Conservation (phyloP, 2,113 vertebrate species). For the Laticauda laticaudata region DNA sequence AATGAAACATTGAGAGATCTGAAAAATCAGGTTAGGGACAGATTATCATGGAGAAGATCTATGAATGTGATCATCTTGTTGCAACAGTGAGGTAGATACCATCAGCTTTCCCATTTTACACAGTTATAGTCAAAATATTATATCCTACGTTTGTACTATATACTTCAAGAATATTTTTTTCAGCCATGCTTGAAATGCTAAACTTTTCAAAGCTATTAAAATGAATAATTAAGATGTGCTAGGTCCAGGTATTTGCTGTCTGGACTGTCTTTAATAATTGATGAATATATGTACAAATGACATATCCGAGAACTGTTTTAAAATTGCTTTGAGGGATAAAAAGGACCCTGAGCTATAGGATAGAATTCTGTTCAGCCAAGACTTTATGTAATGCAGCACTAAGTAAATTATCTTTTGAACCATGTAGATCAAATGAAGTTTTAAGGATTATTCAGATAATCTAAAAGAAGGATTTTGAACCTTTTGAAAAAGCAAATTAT, state of each 20-base stretch:
- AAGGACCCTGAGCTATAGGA: not conserved
- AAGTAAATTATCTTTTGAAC: not conserved
- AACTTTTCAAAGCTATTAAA: not conserved
- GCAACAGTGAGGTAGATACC: not conserved
- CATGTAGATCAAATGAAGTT: not conserved
- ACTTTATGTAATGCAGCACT: not conserved
- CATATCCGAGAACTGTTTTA: not conserved
- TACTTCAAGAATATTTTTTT: not conserved
- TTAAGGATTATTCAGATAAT: not conserved
- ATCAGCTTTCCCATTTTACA: not conserved
- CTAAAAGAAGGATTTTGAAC: not conserved
- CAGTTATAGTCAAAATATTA: not conserved
- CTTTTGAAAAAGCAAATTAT: not conserved
- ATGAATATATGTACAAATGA: not conserved
- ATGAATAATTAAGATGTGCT: not conserved
- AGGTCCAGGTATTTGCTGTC: not conserved
- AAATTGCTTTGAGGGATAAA: not conserved
- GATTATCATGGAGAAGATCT: not conserved
- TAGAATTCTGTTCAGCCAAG: not conserved
- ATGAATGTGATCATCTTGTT: not conserved
- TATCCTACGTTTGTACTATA: not conserved
- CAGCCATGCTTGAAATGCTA: not conserved
- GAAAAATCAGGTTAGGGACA: not conserved
- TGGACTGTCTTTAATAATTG: not conserved
- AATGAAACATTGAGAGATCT: not conserved